phyloP scores from a whole-genome alignment of 1,140 invertebrate genomes.

The Glomeris maerens region DNA sequence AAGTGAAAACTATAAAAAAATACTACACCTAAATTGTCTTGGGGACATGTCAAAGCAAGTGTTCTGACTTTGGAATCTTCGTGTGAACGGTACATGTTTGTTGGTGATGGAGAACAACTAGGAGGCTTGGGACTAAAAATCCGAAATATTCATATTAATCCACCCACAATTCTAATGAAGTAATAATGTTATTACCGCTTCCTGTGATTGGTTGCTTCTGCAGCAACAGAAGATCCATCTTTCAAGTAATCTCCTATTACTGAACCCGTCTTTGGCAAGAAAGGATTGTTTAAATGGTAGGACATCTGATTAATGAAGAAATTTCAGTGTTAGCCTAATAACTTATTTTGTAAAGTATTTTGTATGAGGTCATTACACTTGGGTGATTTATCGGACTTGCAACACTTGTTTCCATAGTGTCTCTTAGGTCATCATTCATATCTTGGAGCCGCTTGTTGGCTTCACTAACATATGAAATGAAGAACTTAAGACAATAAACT shows the following conservation, averaged over 20 bases:
- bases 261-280: slow-evolving; percentile 16
- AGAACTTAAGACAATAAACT: too few relatives aligned
- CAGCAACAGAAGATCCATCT: not conserved
- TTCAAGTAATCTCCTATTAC: slow-evolving; percentile 17
- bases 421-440: slow-evolving; percentile 41
- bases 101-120: too few relatives aligned
- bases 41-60: too few relatives aligned
- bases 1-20: too few relatives aligned
- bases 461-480: slow-evolving; percentile 30
- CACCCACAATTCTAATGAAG: not conserved
- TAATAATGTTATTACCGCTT: too few relatives aligned
- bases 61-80: too few relatives aligned
- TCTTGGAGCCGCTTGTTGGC: slow-evolving; percentile 44
- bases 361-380: too few relatives aligned
- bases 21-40: too few relatives aligned
- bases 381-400: not conserved
- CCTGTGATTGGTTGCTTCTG: not conserved
- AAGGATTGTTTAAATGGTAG: not conserved
- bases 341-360: too few relatives aligned
- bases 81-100: too few relatives aligned
- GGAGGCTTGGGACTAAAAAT: not conserved
- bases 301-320: too few relatives aligned
- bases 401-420: slow-evolving; percentile 25
- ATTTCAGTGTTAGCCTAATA: too few relatives aligned
- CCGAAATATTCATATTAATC: not conserved